Base-by-base conservation (phyloP, 1,140 invertebrate genomes). In the Lepidostoma basale region DNA sequence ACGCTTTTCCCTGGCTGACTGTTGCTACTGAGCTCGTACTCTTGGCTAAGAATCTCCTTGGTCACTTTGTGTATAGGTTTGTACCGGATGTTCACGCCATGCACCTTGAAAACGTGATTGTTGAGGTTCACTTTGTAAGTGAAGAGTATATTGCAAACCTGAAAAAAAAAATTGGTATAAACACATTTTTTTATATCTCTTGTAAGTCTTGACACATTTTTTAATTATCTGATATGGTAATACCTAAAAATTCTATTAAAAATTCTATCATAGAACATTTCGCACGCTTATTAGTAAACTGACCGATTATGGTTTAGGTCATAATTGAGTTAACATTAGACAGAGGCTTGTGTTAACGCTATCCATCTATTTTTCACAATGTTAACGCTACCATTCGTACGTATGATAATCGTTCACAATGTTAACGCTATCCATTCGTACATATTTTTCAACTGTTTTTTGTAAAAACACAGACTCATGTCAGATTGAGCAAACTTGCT, bases 81-180 rank as follows among this genome's bases (percentile, higher is more conserved):
- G 74, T 81, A 83, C 64, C 81, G 81, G 6, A 83, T 60, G 66
- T 82, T 82, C 54, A 83, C 75, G 3, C 79, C 79, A 62, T 83
- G 81, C 3, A 78, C 76, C 69, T 83, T 83, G 39, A 74, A 76
- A 28, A 80, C 79, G 64, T 83, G 81, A 65, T 83, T 83, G 70
- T 83, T 83, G 6, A 83, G 67, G 58, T 83, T 82, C 59, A 83
- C 81, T 69, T 83, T 83, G 73, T 83, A 83, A 70, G 80, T 80
- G 68, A 83, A 83, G 12, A 79, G 76, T 0, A 83, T 76, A 44
- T 78, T 81, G 74, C 81, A 83, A 5, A 83, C 79, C 80, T 82
- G 75, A 78, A 78, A 39, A 67, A 30, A 39, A 59, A 52, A 49
- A 3, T n/a, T 45, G 1, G 5, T 33, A 33, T 33, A n/a, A 5